These are phyloP conservation scores for Trichogramma pretiosum DNA, from an alignment of 1,140 invertebrate species.

Conservation along the genomic window DNA sequence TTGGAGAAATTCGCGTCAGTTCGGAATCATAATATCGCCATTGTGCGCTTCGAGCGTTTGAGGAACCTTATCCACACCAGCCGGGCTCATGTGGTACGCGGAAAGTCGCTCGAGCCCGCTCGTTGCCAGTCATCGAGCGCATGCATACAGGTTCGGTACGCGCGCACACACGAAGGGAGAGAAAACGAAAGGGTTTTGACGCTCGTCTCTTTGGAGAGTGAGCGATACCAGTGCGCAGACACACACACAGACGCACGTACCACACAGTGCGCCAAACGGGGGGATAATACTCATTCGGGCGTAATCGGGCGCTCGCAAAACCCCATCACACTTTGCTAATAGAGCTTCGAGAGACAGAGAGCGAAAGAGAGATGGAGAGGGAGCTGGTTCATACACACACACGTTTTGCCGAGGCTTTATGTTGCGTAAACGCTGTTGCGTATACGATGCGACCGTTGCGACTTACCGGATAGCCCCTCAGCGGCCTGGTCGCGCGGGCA, in stretches of 20 bases:
- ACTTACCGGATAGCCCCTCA: too few relatives aligned
- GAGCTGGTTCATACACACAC: too few relatives aligned
- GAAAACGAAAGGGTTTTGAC: conserved; percentile 22
- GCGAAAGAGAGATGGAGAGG: too few relatives aligned
- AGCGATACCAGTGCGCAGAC: conserved; percentile 15
- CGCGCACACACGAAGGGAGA: background rate
- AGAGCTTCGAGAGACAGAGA: too few relatives aligned
- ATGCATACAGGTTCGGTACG: background rate
- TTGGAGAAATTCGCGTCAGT: conserved; percentile 11
- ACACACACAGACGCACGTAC: conserved; percentile 24
- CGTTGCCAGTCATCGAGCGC: too few relatives aligned
- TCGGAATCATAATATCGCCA: conserved; percentile 3
- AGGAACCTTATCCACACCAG: too few relatives aligned
- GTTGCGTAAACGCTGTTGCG: conserved; percentile 32
- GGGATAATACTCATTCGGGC: conserved; percentile 46
- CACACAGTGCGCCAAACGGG: conserved; percentile 20
- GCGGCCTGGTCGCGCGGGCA: too few relatives aligned
- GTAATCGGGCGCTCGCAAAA: conserved; percentile 49
- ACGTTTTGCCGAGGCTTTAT: too few relatives aligned
- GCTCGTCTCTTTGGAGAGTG: conserved; percentile 25
- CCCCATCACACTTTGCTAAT: conserved; percentile 49
- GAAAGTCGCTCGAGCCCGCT: too few relatives aligned
- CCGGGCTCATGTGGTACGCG: conserved; percentile 26
- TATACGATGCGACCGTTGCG: conserved; percentile 18
- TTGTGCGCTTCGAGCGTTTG: conserved; percentile 18